Conservation (phyloP, 2,888 invertebrate species). For the Spisula solida region DNA sequence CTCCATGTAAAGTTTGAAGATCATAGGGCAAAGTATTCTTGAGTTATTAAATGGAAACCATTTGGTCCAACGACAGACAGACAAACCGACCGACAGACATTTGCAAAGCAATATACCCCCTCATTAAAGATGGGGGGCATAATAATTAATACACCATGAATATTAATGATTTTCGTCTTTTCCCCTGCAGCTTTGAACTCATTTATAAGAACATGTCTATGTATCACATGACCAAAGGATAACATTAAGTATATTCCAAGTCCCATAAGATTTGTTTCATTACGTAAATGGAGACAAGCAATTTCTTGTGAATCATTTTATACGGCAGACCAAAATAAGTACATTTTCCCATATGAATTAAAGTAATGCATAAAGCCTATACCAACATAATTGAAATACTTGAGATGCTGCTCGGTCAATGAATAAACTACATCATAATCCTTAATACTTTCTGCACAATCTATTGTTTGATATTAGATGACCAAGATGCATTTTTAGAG, state of each 20-base stretch:
- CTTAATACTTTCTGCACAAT: neutral
- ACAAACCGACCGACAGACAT: too few relatives aligned
- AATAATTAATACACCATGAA: too few relatives aligned
- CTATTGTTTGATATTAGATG: neutral
- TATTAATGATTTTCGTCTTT: neutral
- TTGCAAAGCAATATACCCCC: too few relatives aligned
- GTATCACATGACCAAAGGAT: neutral
- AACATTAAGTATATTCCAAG: slow-evolving; percentile 11
- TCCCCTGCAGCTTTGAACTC: neutral
- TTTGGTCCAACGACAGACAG: too few relatives aligned
- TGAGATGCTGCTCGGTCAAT: neutral
- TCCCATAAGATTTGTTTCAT: slow-evolving; percentile 12
- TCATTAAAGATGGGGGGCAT: too few relatives aligned
- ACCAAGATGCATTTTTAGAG: neutral
- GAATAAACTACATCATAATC: slow-evolving; percentile 7
- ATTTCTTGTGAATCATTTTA: slow-evolving; percentile 4
- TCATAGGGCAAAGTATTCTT: too few relatives aligned
- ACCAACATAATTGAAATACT: neutral
- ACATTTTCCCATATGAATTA: neutral
- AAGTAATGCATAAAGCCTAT: neutral
- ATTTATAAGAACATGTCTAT: neutral
- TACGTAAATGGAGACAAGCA: slow-evolving; percentile 12
- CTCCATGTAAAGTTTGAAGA: too few relatives aligned
- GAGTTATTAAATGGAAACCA: too few relatives aligned
- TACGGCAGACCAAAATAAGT: neutral